Base-by-base conservation (phyloP, 2,888 invertebrate genomes). In the Drosophila neotestacea region DNA sequence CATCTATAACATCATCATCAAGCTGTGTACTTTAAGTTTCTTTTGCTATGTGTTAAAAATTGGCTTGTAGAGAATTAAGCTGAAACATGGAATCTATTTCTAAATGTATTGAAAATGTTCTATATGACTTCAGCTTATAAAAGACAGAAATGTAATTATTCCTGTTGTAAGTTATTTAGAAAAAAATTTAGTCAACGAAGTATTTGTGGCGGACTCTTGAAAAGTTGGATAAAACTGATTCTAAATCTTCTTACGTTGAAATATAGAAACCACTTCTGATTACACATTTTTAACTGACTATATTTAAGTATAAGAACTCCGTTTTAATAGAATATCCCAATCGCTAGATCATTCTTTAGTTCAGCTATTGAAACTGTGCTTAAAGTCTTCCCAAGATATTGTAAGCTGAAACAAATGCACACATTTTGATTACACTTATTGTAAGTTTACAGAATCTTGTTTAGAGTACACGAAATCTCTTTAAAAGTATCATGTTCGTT, bases 401-500 rank as follows among this genome's bases (percentile, higher is more conserved):
- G 22, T 22, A 22, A 16, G 7, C 32, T 34, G 50, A 34, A 27
- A 22, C 50, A 36, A 16, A 7, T 34, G 48, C 48, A 30, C 22
- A n/a, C n/a, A 36, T 27, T 50, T 22, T 50, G 50, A 50, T 50
- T 22, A 36, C 50, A 50, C 50, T 27, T 27, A 50, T 36, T 36
- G 50, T 50, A n/a, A n/a, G 50, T 34, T 50, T 36, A 7, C 11
- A 34, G 50, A 22, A 50, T 36, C 50, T 27, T 7, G 50, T 50
- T 36, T 36, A 6, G 34, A 36, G 36, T 36, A 36, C 50, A 22
- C 34, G 6, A 50, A 36, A n/a, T 34, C 44, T 13, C 9, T n/a
- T 2, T 4, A 4, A 22, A 22, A 34, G 50, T 36, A 56, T 56
- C 50, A 32, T 54, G 52, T 50, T 61, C 71, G 69, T 61, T 70